Percentiles rank a stretch among this genome's conserved stretches.
These are phyloP conservation scores for Octodon degus DNA, from an alignment of 2,113 vertebrate species.

Conservation along the genomic window DNA sequence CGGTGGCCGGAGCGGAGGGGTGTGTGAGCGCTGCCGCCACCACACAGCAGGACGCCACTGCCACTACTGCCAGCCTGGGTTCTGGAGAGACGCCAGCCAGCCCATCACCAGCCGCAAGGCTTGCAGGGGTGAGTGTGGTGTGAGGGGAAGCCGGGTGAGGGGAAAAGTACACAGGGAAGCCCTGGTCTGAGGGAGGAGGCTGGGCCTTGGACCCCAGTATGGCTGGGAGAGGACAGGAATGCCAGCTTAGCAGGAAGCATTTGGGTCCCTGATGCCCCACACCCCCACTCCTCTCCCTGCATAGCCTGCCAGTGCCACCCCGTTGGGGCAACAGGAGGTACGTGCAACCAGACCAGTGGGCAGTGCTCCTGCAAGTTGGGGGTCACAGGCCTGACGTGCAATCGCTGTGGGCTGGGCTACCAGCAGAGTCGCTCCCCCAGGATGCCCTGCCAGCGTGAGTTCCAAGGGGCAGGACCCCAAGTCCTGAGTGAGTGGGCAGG, in stretches of 20 bases:
- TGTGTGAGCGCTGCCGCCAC: conserved; percentile 94
- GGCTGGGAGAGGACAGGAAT: not conserved
- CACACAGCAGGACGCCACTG: conserved; percentile 93
- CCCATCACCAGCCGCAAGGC: conserved; percentile 89
- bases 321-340: conserved; percentile 89
- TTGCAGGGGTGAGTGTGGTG: conserved; percentile 90
- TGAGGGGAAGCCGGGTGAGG: not conserved
- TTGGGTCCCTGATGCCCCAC: not conserved
- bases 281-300: not conserved
- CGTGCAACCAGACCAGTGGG: conserved; percentile 93
- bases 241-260: not conserved
- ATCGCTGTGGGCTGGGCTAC: conserved; percentile 91
- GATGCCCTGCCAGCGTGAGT: conserved; percentile 92
- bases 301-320: conserved; percentile 93
- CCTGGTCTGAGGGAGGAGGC: not conserved
- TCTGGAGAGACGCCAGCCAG: conserved; percentile 90
- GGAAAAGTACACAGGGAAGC: not conserved
- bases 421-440: conserved; percentile 91
- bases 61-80: conserved; percentile 93
- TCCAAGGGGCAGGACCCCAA: not conserved
- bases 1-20: conserved; percentile 91
- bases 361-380: conserved; percentile 93
- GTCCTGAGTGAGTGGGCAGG: not conserved
- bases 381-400: conserved; percentile 91
- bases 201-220: not conserved